Evolutionary conservation across 1,140 invertebrate species (phyloP).

Genomic region (Condylostylus longicornis): DNA sequence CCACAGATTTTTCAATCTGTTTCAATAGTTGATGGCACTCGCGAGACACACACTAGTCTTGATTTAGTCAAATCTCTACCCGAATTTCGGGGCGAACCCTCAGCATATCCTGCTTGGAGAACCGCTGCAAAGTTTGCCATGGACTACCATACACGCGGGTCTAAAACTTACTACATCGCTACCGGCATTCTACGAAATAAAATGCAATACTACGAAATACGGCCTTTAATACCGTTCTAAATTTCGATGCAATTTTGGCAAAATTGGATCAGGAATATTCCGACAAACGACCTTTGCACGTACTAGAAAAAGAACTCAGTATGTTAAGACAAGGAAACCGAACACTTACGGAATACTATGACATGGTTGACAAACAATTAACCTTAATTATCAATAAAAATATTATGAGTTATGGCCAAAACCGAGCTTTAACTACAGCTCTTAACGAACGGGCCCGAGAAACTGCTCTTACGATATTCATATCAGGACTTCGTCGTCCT

Average conservation of each 20-base stretch:
- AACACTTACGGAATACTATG: conserved; percentile 1
- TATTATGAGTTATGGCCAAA: background rate
- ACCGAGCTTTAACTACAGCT: background rate
- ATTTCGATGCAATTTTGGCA: conserved; percentile 7
- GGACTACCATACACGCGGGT: background rate
- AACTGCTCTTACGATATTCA: background rate
- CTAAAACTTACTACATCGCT: conserved; percentile 3
- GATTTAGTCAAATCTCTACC: conserved; percentile 5
- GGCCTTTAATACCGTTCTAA: conserved; percentile 5
- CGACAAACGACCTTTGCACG: conserved; percentile 5
- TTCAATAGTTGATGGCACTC: too few species aligned
- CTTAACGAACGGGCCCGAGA: background rate
- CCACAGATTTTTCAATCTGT: too few species aligned
- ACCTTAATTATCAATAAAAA: conserved; percentile 2
- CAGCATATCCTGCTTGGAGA: conserved; percentile 4
- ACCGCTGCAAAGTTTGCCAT: conserved; percentile 2
- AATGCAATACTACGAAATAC: background rate
- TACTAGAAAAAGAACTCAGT: conserved; percentile 5
- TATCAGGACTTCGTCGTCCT: background rate
- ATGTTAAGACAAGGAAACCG: conserved; percentile 1
- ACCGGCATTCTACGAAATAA: conserved; percentile 6
- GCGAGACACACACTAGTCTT: too few species aligned
- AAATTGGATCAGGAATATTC: conserved; percentile 4
- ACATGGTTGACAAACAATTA: conserved; percentile 1
- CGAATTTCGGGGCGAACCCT: conserved; percentile 2